Evolutionary conservation across 2,888 invertebrate species (phyloP), one percentile per base, ranked within the genome.

Genomic region (Napeogenes sylphis): DNA sequence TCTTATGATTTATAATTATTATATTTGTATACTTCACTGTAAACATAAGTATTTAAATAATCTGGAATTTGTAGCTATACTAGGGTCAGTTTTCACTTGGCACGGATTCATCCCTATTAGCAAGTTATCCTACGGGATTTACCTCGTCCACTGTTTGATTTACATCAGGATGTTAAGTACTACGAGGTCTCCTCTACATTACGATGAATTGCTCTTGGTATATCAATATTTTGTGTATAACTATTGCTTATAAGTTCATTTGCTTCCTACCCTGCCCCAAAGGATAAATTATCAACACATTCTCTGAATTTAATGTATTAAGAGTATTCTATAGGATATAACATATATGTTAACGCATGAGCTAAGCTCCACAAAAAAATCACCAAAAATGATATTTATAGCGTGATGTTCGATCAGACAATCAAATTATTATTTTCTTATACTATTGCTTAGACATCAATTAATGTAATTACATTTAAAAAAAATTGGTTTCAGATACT

Each of bases 81-180:
- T 58, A 13, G 8, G 35, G 4, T 12, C 32, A 45, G 33, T 58
- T 12, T 10, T 58, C 21, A 13, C n/a, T 4, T 58, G 58, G 58
- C 33, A 4, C 6, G n/a, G 12, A 6, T 58, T 67, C 30, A 45
- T 56, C 4, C 56, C 64, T 3, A 30, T 66, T 0, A 70, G 69
- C 56, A 70, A 69, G 57, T 57, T 70, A 4, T 66, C 68, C 8
- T 70, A 62, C 55, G 67, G 69, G 1, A 57, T 68, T 3, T 70
- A 66, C 47, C 64, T 70, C 13, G n/a, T 63, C 8, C 70, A 69
- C 21, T 58, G 65, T 4, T 13, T 72, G 3, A 1, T 76, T 4
- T 67, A 69, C 4, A 60, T 64, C n/a, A 60, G 70, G 4, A 57
- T 62, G 2, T 54, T 61, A 0, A 33, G 61, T 3, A 0, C 67